A percentile compares a stretch with the other conserved stretches of the same genome.
Conservation (phyloP, 2,888 invertebrate genomes). For the Abrostola triplasia region DNA sequence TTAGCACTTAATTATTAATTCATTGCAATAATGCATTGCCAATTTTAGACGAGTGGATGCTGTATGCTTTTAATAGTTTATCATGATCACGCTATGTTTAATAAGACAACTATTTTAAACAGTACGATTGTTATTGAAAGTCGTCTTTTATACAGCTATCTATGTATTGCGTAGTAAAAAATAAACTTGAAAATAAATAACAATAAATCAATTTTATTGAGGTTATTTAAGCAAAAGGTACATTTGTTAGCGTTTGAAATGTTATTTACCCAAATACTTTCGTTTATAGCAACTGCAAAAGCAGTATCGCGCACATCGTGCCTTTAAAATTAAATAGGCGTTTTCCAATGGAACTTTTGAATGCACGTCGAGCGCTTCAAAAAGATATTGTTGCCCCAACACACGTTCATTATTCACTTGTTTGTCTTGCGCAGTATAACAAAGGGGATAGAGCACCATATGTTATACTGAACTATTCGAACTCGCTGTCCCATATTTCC, state of each 20-base stretch:
- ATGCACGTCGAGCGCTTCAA: constrained; percentile 30
- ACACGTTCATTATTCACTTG: constrained; percentile 51
- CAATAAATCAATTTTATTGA: too few species aligned
- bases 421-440: constrained; percentile 50
- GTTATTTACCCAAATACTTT: constrained; percentile 2
- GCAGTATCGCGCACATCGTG: constrained; percentile 23
- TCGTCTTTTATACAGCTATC: too few species aligned
- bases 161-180: too few species aligned
- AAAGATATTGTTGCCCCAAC: constrained; percentile 42
- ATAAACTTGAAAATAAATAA: too few species aligned
- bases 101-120: too few species aligned
- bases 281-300: constrained; percentile 35
- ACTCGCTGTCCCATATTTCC: constrained; percentile 43
- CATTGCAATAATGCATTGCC: not conserved
- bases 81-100: too few species aligned
- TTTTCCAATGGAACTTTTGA: constrained; percentile 29
- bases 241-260: too few species aligned
- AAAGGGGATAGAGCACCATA: constrained; percentile 40
- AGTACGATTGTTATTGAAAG: too few species aligned
- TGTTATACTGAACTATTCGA: constrained; percentile 44
- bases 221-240: too few species aligned
- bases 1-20: not conserved
- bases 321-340: constrained; percentile 46
- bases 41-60: too few species aligned
- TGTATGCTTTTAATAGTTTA: too few species aligned